Conservation (phyloP, 2,797 vertebrate species). For the Phoeniculus purpureus region DNA sequence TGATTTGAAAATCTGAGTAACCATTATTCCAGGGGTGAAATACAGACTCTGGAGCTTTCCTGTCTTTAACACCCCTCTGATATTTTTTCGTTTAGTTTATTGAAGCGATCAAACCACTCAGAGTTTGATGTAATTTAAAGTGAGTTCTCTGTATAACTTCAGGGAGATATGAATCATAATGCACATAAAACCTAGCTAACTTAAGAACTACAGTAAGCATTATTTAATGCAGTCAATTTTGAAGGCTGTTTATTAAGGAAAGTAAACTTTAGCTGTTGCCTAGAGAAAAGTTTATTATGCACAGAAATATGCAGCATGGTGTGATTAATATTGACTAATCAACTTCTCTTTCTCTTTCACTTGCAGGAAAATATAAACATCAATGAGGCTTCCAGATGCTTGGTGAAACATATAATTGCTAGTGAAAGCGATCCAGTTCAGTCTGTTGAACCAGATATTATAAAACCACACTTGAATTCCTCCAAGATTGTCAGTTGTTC, state of each 20-base stretch:
- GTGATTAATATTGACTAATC: conserved; percentile 48
- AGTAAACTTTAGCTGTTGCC: background rate
- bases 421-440: conserved; percentile 90
- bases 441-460: conserved; percentile 84
- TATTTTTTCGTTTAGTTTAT: background rate
- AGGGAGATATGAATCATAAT: background rate
- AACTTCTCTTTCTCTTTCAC: conserved; percentile 2
- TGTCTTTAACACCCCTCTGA: background rate
- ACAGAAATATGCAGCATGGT: background rate
- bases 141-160: background rate
- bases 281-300: conserved; percentile 5
- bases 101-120: background rate
- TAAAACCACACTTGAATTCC: conserved; percentile 87
- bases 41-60: background rate
- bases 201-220: background rate
- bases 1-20: background rate
- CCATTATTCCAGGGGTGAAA: background rate
- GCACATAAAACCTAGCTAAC: background rate
- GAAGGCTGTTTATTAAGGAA: background rate
- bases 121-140: background rate
- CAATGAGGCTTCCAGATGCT: conserved; percentile 90
- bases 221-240: background rate
- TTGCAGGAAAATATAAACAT: conserved; percentile 95
- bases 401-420: conserved; percentile 97
- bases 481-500: conserved; percentile 84